Conservation (phyloP, 2,888 invertebrate species). For the Amphiduros pacificus region DNA sequence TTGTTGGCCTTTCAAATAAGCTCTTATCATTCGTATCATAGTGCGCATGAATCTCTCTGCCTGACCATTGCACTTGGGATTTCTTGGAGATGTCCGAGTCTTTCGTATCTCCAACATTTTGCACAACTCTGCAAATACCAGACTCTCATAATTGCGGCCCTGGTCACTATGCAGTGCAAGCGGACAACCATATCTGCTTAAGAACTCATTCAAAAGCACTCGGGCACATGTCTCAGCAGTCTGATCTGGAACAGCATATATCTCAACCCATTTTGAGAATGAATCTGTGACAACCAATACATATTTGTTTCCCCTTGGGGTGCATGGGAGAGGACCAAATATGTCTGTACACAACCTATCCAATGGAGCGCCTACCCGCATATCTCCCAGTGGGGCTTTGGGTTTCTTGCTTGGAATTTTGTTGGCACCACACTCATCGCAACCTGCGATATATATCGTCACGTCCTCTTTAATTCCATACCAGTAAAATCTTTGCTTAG, state of each 20-base stretch:
- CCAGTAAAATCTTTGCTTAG: no score
- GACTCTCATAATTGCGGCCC: background rate
- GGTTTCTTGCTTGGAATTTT: conserved; percentile 7
- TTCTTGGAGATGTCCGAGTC: conserved; percentile 19
- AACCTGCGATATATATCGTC: background rate
- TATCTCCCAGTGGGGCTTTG: conserved; percentile 4
- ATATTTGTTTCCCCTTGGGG: conserved; percentile 7
- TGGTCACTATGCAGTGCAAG: background rate
- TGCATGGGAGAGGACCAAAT: conserved; percentile 11
- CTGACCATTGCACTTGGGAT: conserved; percentile 27
- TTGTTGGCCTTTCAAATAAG: conserved; percentile 18
- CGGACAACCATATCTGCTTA: background rate
- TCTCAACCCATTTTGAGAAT: conserved; percentile 15
- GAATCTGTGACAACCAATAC: conserved; percentile 10
- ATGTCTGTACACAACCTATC: conserved; percentile 9
- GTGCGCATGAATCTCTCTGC: conserved; percentile 26
- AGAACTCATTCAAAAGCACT: background rate
- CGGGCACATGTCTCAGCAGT: background rate
- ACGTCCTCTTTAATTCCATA: no score
- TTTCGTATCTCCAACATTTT: background rate
- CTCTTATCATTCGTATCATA: conserved; percentile 22
- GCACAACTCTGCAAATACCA: background rate
- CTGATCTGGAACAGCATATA: conserved; percentile 1
- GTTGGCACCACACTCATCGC: conserved; percentile 9
- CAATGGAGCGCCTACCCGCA: conserved; percentile 17